A percentile compares a stretch with the other conserved stretches of the same genome.
Evolutionary conservation across 2,888 invertebrate genomes (phyloP).

Genomic region (Prostheceraeus crozeri): DNA sequence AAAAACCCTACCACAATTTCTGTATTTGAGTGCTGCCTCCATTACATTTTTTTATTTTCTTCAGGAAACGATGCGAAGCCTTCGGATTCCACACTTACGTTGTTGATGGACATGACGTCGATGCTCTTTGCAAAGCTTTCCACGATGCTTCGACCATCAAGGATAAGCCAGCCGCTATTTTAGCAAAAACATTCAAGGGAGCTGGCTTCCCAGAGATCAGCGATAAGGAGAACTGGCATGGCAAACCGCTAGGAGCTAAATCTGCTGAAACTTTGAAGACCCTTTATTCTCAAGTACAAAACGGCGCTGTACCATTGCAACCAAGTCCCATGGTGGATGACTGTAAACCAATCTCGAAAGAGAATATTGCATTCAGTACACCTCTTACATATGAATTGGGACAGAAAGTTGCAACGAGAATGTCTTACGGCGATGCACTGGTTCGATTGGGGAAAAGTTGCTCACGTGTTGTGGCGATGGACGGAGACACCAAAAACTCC

Average conservation of each 20-base stretch:
- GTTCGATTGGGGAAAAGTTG: slow-evolving; percentile 71
- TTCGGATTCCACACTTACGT: slow-evolving; percentile 76
- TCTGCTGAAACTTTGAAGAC: slow-evolving; percentile 63
- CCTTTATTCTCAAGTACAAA: too few species aligned
- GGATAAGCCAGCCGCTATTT: slow-evolving; percentile 79
- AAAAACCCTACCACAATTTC: too few species aligned
- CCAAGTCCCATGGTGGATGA: too few species aligned
- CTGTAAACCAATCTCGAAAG: too few species aligned
- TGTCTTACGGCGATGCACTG: slow-evolving; percentile 86
- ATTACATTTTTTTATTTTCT: too few species aligned
- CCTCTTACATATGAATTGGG: not conserved
- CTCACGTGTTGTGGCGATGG: slow-evolving; percentile 77
- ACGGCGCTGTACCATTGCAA: slow-evolving; percentile 64
- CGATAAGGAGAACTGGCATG: slow-evolving; percentile 91
- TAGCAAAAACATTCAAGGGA: slow-evolving; percentile 79
- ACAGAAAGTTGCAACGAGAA: slow-evolving; percentile 70
- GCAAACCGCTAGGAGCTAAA: slow-evolving; percentile 81
- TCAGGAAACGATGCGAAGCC: slow-evolving; percentile 62
- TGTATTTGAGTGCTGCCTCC: too few species aligned
- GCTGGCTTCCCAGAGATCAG: slow-evolving; percentile 74
- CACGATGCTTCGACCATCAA: slow-evolving; percentile 66
- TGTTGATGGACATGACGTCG: slow-evolving; percentile 91
- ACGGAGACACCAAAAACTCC: slow-evolving; percentile 97
- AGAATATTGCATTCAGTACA: not conserved
- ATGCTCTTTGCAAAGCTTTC: slow-evolving; percentile 76